Evolutionary conservation across 2,888 invertebrate genomes (phyloP), one percentile per base, ranked within the genome.

Genomic region (Diaphora mendica): DNA sequence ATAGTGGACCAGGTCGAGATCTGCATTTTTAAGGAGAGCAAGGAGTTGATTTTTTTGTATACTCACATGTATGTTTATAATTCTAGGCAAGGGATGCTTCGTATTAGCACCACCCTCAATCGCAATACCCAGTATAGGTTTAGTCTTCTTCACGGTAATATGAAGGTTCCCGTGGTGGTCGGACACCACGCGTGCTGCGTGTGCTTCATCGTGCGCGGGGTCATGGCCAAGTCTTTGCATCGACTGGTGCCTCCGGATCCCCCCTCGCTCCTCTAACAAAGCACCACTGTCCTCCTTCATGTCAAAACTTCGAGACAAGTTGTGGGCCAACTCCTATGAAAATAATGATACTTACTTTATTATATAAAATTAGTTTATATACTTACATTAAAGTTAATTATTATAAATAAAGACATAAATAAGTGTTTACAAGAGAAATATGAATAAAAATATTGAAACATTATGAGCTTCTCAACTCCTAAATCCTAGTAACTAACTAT

Each of bases 101-200:
- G 99, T 99, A 93, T 99, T 99, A 87, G 98, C 98, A 79, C 99
- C 99, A 78, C 99, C 99, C 96, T 99, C 99, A 88, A 99, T 99
- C 80, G 99, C 99, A 89, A 99, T 98, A 83, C 99, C 99, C 87
- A 99, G 97, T 88, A 98, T 98, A 69, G 99, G 98, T 94, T 99
- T 99, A 73, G 98, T 98, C 96, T 99, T 99, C 94, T 98, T 98
- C 84, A 99, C 98, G 83, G 97, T 97, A 87, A 99, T 97, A 91
- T 98, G 97, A 88, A 98, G 96, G 94, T 98, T 98, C 84, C 98
- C 98, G 94, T 98, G 98, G 93, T 98, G 97, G 94, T 98, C 98
- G 86, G 97, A 96, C 87, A 98, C 97, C 83, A 98, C 98, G 86
- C 97, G 96, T 84, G 97, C 95, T 8, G 90, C 95, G 79, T 92